Evolutionary conservation across 2,113 vertebrate species (phyloP), one percentile per base, ranked within the genome.

Genomic region (Platichthys flesus): DNA sequence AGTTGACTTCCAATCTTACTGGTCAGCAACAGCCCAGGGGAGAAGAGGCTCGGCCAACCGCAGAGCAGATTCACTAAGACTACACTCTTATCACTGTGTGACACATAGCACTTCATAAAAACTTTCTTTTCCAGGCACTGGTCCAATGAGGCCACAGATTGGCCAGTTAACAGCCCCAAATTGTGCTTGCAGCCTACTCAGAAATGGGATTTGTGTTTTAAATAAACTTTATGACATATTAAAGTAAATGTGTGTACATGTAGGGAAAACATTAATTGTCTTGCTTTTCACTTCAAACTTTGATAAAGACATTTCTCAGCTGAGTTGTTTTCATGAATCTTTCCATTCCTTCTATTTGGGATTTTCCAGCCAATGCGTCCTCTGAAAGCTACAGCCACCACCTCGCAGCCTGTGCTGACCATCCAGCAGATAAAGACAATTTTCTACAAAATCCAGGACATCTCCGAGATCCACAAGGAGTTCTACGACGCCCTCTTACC

Each of bases 371-470:
- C 98, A 60, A 98, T 99, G 97, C 96, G 96, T 74, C 98, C 98
- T 0, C 92, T 99, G 67, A 99, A 97, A 92, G 98, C 98, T 66
- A 96, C 98, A 0, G 97, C 97, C 79, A 98, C 97, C 24, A 97
- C 96, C 7, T 99, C 98, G 0, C 98, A 99, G 93, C 98, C 98
- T 0, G 97, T 99, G 71, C 94, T 99, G 61, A 98, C 96, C 77
- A 93, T 96, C 83, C 96, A 98, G 91, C 98, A 99, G 92, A 95
- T 99, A 0, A 97, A 99, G 76, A 99, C 96, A 0, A 99, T 99
- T 91, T 99, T 99, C 92, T 99, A 97, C 92, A 98, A 98, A 93
- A 96, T 99, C 87, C 97, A 98, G 88, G 98, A 99, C 87, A 97
- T 99, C 87, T 98, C 96, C 0, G 96, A 98, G 90, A 97, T 99